Base-by-base conservation (phyloP, 2,113 vertebrate species). In the Clarias magur region DNA sequence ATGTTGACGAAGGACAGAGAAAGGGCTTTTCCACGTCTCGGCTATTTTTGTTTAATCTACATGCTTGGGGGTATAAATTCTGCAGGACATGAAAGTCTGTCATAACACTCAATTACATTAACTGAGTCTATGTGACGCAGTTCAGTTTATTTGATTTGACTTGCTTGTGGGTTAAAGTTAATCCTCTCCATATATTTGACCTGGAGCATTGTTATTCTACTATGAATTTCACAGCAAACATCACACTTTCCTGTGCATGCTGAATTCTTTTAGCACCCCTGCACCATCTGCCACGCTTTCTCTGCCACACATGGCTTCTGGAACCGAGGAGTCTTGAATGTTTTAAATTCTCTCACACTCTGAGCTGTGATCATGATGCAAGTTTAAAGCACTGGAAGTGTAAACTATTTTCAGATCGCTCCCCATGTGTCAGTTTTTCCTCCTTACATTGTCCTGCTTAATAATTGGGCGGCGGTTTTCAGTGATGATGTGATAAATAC, bases 151-250 rank as follows among this genome's bases (percentile, higher is more conserved):
- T 88, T 85, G 82, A 83, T 87, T 87, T 88, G 85, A 88, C 82
- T 84, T 59, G 76, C 84, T 85, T 60, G 81, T 82, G 86, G 82
- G 54, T 78, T 80, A 82, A 85, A 87, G 88, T 80, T 88, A 89
- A 89, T 87, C 48, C 67, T 53, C 27, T 89, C 87, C 90, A 88
- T 70, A 91, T 79, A 80, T 70, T 54, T 85, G 84, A 91, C 88
- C 81, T 76, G 84, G 83, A 85, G 85, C 85, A 38, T 79, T 89
- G 82, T 80, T 88, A 62, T 89, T 87, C 34, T 82, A 53, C 60
- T 85, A 57, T 48, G 59, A 53, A 82, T 88, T 85, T 82, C 84
- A 88, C 90, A 90, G 83, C 83, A 84, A 85, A 76, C 82, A 63
- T 82, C 62, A 57, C 79, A 82, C 23, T 62, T 67, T 67, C 38